Evolutionary conservation across 92 coral and sea anemone genomes (phyloP), one percentile per base, ranked within the genome.

Genomic region (Desmophyllum pertusum): DNA sequence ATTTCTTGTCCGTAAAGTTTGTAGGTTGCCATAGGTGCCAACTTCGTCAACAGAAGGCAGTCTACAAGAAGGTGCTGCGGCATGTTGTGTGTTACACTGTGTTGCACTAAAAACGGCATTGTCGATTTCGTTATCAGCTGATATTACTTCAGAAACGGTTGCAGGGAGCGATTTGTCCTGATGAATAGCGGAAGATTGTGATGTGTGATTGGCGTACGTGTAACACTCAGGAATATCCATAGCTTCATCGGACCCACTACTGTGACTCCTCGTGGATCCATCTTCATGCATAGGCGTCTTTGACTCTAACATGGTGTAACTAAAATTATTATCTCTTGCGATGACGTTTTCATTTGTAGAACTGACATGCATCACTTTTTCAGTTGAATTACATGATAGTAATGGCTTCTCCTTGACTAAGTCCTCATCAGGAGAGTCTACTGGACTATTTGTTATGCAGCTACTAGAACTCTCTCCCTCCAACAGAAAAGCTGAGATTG

Each of bases 401-500:
- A 19, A 23, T 45, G 37, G 52, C 53, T 70, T 82, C 14, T 57
- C 71, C 46, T 71, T 61, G 13, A 48, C 41, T 53, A 55, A 40
- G 11, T 82, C 35, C 21, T 72, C 85, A 6, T 40, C 86, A 4
- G 71, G 72, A 55, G 52, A 25, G 21, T 57, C 53, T 8, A 46
- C 57, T 40, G 86, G 72, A 38, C 70, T 33, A 7, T 59, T 9
- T 10, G 86, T 64, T 40, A 57, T 55, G 57, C 72, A 71, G 25
- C 53, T 82, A 21, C 70, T 59, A 38, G 70, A 72, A 10, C 71
- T 55, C 15, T 73, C 79, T 18, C 79, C 86, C 45, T 80, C 76
- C 42, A 80, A 66, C 36, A 80, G 75, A 69, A 80, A 80, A 46
- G 84, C 84, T 25, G 84, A 80, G 64, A 80, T 80, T 45, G 84